Percentiles rank a stretch among this genome's conserved stretches.
Conservation (phyloP, 2,797 vertebrate species). For the Geotrypetes seraphini region DNA sequence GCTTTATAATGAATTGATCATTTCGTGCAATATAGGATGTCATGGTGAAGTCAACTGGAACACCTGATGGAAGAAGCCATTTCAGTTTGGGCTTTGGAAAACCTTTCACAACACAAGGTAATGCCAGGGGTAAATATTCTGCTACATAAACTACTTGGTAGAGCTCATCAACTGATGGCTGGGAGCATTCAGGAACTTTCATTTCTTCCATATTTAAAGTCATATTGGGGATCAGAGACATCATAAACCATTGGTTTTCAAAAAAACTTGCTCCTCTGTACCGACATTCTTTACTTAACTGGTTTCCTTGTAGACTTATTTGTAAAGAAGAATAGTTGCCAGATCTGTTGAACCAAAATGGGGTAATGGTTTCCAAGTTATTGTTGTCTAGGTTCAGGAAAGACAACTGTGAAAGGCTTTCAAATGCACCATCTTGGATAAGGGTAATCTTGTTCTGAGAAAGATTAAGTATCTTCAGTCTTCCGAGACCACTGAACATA, state of each 20-base stretch:
- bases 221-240: neutral
- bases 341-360: constrained; percentile 3
- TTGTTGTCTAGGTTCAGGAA: constrained; percentile 5
- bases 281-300: constrained; percentile 4
- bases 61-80: constrained; percentile 7
- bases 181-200: neutral
- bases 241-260: constrained; percentile 8
- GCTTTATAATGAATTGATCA: neutral
- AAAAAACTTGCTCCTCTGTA: neutral
- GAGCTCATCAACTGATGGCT: neutral
- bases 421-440: constrained; percentile 26
- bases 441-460: constrained; percentile 38
- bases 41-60: neutral
- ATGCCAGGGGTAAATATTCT: neutral
- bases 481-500: constrained; percentile 41
- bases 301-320: constrained; percentile 3
- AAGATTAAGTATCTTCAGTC: constrained; percentile 49
- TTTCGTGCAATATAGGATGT: neutral
- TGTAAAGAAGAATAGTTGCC: neutral
- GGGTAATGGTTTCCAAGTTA: neutral
- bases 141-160: constrained; percentile 7
- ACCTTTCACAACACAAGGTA: neutral
- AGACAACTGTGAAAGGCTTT: neutral
- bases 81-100: constrained; percentile 2
- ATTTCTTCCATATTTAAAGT: neutral